Base-by-base conservation (phyloP, 64 coral and sea anemone species). In the Catalaphyllia jardinei region DNA sequence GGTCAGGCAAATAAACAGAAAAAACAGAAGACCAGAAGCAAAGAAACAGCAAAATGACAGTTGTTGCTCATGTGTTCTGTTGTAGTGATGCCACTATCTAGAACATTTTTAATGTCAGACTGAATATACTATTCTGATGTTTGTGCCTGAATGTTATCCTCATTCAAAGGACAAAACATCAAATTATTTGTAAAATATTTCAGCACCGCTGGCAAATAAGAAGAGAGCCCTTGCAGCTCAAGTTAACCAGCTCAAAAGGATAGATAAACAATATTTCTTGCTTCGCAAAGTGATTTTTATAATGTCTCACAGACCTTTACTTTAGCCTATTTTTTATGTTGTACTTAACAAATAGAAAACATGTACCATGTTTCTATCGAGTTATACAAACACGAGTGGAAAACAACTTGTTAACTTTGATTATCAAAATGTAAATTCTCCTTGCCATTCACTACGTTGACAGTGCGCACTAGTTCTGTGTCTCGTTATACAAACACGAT, bases 1-100 rank as follows among this genome's bases (percentile, higher is more conserved):
- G 72, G 97, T 99, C 60, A 93, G 97, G 87, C 97, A 99, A 78
- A 99, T 99, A 65, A 99, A 99, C 91, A 88, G 94, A 85, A 95
- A 95, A 81, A n/a, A n/a, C n/a, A n/a, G n/a, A n/a, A 95, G 94
- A 17, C 97, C 97, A 30, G 97, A 95, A 72, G 33, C 94, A 15
- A 99, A 95, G 50, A 91, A 88, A 13, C 94, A 81, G 57, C 89
- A 92, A 65, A 90, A 78, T 27, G 87, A 82, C 25, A 60, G 92
- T 29, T 57, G 54, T 57, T 57, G 54, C 54, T 57, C 54, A 57
- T 97, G 95, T 57, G 74, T 76, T 15, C 71, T 97, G n/a, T 85
- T 97, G 73, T 97, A 91, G 77, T 71, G 81, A 31, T 31, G 24
- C 14, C 29, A 79, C 25, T 35, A 35, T 35, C 33, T 22, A 42